Evolutionary conservation across 2,888 invertebrate genomes (phyloP).

Genomic region (Scelioninae gen. 2): DNA sequence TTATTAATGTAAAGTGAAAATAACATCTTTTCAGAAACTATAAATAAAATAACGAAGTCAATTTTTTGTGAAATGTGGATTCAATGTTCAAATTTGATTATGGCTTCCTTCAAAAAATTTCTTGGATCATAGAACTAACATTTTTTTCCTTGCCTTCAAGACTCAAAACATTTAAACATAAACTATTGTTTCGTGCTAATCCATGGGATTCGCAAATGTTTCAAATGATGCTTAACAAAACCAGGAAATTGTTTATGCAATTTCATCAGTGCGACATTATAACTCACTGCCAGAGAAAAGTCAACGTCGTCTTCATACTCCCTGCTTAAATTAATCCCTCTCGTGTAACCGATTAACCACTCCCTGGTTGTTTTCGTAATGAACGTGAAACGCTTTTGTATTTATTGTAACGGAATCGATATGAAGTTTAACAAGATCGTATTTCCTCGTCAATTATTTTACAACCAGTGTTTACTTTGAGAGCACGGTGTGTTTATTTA

Average conservation of each 20-base stretch:
- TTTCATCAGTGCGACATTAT: slow-evolving; percentile 7
- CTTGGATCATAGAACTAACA: too few relatives aligned
- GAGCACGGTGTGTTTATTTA: too few relatives aligned
- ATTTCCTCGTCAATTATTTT: neutral
- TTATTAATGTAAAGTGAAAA: too few relatives aligned
- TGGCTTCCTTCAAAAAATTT: too few relatives aligned
- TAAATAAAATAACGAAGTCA: too few relatives aligned
- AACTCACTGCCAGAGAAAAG: slow-evolving; percentile 13
- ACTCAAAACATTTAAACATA: too few relatives aligned
- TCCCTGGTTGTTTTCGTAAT: slow-evolving; percentile 21
- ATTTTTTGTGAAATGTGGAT: too few relatives aligned
- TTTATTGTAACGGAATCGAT: slow-evolving; percentile 8
- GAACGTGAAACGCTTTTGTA: slow-evolving; percentile 10
- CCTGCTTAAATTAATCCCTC: slow-evolving; percentile 34
- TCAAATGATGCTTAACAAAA: neutral
- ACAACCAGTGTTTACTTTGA: slow-evolving; percentile 1
- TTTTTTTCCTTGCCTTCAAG: too few relatives aligned
- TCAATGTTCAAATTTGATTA: too few relatives aligned
- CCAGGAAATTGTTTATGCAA: neutral
- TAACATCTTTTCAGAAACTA: too few relatives aligned
- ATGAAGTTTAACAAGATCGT: slow-evolving; percentile 4
- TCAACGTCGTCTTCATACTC: slow-evolving; percentile 16
- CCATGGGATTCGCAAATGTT: neutral
- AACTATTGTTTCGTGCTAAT: too few relatives aligned
- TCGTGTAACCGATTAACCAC: slow-evolving; percentile 36